Evolutionary conservation across 2,113 vertebrate genomes (phyloP), one percentile per base, ranked within the genome.

Genomic region (Crotalus helleri): DNA sequence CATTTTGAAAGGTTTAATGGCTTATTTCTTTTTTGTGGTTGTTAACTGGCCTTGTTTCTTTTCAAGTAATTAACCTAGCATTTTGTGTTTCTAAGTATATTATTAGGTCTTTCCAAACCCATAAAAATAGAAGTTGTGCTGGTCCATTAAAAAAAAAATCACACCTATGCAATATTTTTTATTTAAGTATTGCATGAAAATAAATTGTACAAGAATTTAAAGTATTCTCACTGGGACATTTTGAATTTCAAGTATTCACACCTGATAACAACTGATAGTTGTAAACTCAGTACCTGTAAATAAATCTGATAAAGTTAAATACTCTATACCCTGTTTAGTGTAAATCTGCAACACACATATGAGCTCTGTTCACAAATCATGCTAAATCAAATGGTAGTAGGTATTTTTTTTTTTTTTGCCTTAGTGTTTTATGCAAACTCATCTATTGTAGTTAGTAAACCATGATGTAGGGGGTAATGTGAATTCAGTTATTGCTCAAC

Each of bases 21-120:
- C 13, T 94, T 94, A 86, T 91, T 74, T 93, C 89, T 93, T 81
- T 87, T 93, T 88, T 53, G 29, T n/a, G 46, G 51, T 55, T 29
- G 46, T 12, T 91, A 9, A 33, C 58, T 26, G 58, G 11, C 5
- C 57, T 94, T 64, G 2, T 85, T 92, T 51, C n/a, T 61, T 58
- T 88, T 91, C 90, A 46, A 24, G 57, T 2, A 11, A 90, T 92
- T 92, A 92, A 0, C 8, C 0, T 5, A n/a, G 3, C 1, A 92
- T 51, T 19, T 15, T 51, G 0, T 89, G 23, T 93, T 74, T 49
- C 44, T 33, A 51, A 93, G 87, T 10, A 39, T 26, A 57, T 2
- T 54, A 90, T 58, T 53, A 58, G 21, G 39, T 64, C 1, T 95
- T 46, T 90, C 21, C 69, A 87, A 92, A 59, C 5, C 0, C 4